phyloP scores from a whole-genome alignment of 2,113 vertebrate species.

The Oreotrochilus melanogaster region DNA sequence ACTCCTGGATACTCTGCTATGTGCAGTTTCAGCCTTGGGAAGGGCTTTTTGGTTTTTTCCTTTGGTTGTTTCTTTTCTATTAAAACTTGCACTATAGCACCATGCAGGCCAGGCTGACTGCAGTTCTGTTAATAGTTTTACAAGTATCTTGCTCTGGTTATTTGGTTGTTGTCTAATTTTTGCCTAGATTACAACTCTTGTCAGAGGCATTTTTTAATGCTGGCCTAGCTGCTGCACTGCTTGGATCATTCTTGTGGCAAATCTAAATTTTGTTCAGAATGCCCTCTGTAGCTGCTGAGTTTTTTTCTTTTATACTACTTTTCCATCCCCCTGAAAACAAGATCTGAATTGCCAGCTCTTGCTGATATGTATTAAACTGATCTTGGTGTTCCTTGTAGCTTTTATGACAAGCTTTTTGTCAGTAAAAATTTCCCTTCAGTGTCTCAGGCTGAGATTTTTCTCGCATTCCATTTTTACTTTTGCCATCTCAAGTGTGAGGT shows the following conservation, averaged over 20 bases:
- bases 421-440: neutral
- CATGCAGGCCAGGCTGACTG: neutral
- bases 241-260: neutral
- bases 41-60: neutral
- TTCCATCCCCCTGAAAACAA: neutral
- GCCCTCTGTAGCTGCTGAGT: too few species aligned
- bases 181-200: neutral
- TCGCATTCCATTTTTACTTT: neutral
- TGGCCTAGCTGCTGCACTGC: fast-evolving
- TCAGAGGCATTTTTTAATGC: neutral
- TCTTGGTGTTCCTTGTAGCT: neutral
- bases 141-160: neutral
- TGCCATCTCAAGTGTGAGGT: fast-evolving
- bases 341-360: neutral
- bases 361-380: neutral
- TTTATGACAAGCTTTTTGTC: neutral
- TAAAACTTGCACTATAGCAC: neutral
- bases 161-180: neutral
- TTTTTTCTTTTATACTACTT: neutral
- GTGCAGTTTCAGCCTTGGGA: neutral
- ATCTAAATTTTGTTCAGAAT: neutral
- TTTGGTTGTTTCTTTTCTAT: neutral
- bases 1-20: fast-evolving
- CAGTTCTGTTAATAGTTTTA: neutral
- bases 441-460: neutral